A percentile compares a stretch with the other conserved stretches of the same genome.
Conservation (phyloP, 2,113 vertebrate species). For the Amphiprion ocellaris region DNA sequence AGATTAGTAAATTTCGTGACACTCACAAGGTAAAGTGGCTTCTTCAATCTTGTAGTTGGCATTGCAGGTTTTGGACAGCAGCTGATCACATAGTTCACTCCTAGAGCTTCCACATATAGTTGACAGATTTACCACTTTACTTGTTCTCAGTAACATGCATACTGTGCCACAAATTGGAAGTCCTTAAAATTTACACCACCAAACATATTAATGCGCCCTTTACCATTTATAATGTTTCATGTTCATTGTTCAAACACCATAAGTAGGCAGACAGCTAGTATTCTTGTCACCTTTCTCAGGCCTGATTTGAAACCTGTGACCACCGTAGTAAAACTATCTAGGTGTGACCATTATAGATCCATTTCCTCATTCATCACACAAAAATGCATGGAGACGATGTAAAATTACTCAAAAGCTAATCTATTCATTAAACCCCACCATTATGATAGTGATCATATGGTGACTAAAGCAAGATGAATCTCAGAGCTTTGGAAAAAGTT, state of each 20-base stretch:
- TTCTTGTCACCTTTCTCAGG: constrained; percentile 60
- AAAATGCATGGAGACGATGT: constrained; percentile 99
- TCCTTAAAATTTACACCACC: constrained; percentile 34
- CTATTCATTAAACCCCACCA: constrained; percentile 99
- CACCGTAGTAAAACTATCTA: constrained; percentile 64
- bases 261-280: constrained; percentile 52
- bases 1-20: constrained; percentile 99
- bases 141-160: constrained; percentile 56
- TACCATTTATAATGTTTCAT: constrained; percentile 57
- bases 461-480: constrained; percentile 99
- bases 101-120: constrained; percentile 68
- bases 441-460: constrained; percentile 99
- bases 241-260: constrained; percentile 57
- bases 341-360: constrained; percentile 74
- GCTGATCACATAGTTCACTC: constrained; percentile 76
- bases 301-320: constrained; percentile 71
- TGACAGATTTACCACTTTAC: constrained; percentile 48
- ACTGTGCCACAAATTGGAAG: constrained; percentile 50
- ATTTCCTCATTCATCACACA: constrained; percentile 90
- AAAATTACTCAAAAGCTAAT: constrained; percentile 99
- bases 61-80: constrained; percentile 83
- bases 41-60: constrained; percentile 68
- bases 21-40: constrained; percentile 97
- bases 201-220: constrained; percentile 44
- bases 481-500: constrained; percentile 99